A percentile compares a stretch with the other conserved stretches of the same genome.
These are phyloP conservation scores for Dolichopus griseipennis DNA, from an alignment of 2,888 invertebrate species.

Conservation along the genomic window DNA sequence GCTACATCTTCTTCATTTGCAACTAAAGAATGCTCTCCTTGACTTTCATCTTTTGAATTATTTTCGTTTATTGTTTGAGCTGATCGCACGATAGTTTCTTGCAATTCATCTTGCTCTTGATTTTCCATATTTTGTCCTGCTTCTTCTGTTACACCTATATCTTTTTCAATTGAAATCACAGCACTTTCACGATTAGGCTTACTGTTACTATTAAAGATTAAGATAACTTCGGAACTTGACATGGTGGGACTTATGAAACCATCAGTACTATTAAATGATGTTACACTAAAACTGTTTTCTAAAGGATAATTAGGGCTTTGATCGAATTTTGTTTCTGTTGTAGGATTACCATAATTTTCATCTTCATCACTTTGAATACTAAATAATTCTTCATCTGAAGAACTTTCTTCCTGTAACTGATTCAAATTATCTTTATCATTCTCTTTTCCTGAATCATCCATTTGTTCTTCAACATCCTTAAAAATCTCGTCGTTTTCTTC, in stretches of 20 bases:
- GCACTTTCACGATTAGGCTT: conserved; percentile 16
- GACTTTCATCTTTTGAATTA: neutral
- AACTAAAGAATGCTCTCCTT: no score
- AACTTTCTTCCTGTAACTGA: conserved; percentile 21
- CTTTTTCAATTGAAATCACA: conserved; percentile 6
- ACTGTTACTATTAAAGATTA: conserved; percentile 12
- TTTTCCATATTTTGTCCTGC: neutral
- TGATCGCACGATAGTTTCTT: neutral
- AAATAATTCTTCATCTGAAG: conserved; percentile 32
- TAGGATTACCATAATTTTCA: conserved; percentile 15
- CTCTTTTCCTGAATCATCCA: conserved; percentile 19
- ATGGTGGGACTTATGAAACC: conserved; percentile 12
- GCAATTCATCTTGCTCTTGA: neutral
- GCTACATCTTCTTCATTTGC: conserved; percentile 25
- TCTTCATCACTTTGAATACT: conserved; percentile 30
- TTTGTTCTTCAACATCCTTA: neutral
- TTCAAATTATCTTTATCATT: conserved; percentile 10
- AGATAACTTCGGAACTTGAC: conserved; percentile 15
- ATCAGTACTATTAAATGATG: conserved; percentile 14
- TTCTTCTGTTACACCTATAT: neutral
- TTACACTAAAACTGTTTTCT: neutral
- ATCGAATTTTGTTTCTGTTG: neutral
- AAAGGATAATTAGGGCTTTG: neutral
- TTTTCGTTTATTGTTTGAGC: neutral
- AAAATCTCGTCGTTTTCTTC: neutral